Conservation (phyloP, 2,113 vertebrate species). For the Cricetomys ansorgei region DNA sequence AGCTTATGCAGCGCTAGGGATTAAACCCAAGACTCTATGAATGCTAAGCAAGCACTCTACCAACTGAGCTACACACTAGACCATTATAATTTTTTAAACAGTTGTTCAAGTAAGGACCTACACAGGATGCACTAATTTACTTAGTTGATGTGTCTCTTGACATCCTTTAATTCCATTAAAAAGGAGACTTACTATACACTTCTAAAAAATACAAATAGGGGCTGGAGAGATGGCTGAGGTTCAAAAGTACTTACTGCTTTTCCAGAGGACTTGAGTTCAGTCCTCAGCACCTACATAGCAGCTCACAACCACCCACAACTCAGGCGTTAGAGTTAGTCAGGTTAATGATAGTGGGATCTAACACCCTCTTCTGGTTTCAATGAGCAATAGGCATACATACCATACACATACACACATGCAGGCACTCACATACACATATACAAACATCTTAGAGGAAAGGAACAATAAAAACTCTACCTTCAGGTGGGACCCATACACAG, state of each 20-base stretch:
- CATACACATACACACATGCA: background rate
- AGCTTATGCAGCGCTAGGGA: background rate
- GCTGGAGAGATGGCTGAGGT: background rate
- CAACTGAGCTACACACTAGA: background rate
- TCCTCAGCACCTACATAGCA: background rate
- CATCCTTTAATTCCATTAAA: constrained; percentile 6
- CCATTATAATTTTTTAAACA: background rate
- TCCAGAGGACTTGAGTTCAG: background rate
- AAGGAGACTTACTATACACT: background rate
- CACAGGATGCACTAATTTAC: background rate
- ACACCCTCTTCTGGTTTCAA: background rate
- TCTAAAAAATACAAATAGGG: constrained; percentile 14
- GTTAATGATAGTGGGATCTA: no score
- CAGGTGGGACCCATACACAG: constrained; percentile 96
- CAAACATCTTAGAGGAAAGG: background rate
- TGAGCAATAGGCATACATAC: background rate
- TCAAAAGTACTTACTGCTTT: background rate
- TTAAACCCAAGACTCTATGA: background rate
- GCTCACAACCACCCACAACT: background rate
- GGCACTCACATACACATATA: background rate
- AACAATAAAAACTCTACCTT: constrained; percentile 87
- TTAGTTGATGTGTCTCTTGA: background rate
- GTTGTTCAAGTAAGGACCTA: constrained; percentile 2
- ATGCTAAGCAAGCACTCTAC: background rate
- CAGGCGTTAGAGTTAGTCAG: no score